Evolutionary conservation across 92 coral and sea anemone genomes (phyloP).

Genomic region (Zoanthus sansibaricus): DNA sequence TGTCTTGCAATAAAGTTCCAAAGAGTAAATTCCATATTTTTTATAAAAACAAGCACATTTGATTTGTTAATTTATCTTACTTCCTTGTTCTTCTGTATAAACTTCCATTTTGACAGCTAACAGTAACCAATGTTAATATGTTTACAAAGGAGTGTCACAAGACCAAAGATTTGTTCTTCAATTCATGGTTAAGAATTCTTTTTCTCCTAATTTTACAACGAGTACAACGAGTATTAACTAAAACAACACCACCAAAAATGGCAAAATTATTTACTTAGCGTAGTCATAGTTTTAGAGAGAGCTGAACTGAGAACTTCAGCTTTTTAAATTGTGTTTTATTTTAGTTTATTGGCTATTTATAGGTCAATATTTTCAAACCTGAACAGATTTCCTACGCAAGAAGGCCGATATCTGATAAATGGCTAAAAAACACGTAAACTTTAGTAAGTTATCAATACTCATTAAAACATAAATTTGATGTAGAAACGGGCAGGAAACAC

Average conservation of each 20-base stretch:
- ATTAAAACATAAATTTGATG: constrained; percentile 31
- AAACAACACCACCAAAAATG: not conserved
- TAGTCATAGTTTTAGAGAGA: not conserved
- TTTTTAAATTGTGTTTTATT: not conserved
- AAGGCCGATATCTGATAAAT: constrained; percentile 33
- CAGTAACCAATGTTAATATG: no score
- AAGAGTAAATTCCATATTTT: no score
- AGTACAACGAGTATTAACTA: not conserved
- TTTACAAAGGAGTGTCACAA: no score
- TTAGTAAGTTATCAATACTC: constrained; percentile 25
- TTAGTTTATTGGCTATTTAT: not conserved
- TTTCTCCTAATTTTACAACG: not conserved
- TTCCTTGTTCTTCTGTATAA: no score
- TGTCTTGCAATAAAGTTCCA: no score
- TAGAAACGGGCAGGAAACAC: constrained; percentile 18
- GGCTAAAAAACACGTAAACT: constrained; percentile 23
- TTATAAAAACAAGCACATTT: no score
- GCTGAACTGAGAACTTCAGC: not conserved
- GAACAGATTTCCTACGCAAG: not conserved
- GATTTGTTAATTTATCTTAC: no score
- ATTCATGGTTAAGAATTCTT: not conserved
- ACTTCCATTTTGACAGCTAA: no score
- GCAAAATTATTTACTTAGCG: not conserved
- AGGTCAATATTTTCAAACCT: not conserved
- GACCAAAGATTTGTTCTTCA: no score